Percentiles rank a stretch among this genome's conserved stretches.
Conservation (phyloP, 2,113 vertebrate species). For the Halichoeres trimaculatus region DNA sequence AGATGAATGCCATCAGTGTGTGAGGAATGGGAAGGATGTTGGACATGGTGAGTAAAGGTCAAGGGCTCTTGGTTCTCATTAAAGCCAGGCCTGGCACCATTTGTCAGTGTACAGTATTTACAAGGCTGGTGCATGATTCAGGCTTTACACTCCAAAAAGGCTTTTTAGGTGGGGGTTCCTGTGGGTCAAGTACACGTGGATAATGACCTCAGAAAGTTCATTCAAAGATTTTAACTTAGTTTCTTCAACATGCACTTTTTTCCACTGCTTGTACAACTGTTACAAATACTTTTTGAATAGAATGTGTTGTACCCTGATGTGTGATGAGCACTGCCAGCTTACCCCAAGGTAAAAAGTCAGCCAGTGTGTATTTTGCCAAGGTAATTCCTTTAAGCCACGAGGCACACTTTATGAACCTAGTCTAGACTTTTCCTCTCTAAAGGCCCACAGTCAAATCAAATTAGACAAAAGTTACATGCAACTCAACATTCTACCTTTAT, state of each 20-base stretch:
- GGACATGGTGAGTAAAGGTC: slow-evolving; percentile 46
- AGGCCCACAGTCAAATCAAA: too few species aligned
- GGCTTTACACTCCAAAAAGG: background rate
- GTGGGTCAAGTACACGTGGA: background rate
- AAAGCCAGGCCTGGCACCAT: background rate
- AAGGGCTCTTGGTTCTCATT: slow-evolving; percentile 47
- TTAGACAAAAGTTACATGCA: too few species aligned
- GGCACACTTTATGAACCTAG: background rate
- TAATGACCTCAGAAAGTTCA: background rate
- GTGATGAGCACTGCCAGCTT: too few species aligned
- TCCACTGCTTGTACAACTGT: too few species aligned
- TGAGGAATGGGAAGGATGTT: slow-evolving; percentile 39
- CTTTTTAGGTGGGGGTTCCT: background rate
- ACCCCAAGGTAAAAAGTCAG: too few species aligned
- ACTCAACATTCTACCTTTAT: too few species aligned
- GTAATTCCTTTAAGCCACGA: background rate
- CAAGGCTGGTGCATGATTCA: background rate
- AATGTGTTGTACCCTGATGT: too few species aligned
- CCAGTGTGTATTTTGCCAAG: background rate
- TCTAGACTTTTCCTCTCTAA: background rate
- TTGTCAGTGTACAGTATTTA: background rate
- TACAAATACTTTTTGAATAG: too few species aligned
- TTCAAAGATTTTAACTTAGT: background rate
- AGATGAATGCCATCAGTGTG: slow-evolving; percentile 54
- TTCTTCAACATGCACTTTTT: too few species aligned